phyloP scores from a whole-genome alignment of 1,140 invertebrate species.

The Drosophila gunungcola region DNA sequence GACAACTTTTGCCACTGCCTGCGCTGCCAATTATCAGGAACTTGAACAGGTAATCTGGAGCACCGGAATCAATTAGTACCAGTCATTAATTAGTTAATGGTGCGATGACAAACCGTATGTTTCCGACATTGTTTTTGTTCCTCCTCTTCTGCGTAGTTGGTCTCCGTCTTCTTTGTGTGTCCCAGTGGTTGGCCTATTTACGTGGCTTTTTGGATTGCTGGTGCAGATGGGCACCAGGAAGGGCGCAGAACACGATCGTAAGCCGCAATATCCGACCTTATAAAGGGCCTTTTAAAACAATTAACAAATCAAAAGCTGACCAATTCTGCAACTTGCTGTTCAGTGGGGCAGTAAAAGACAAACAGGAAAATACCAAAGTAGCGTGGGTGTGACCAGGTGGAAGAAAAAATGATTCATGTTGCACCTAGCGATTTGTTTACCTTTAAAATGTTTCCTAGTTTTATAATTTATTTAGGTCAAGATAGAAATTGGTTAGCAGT shows the following conservation, averaged over 20 bases:
- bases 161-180: slow-evolving; percentile 33
- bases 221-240: slow-evolving; percentile 18
- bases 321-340: slow-evolving; percentile 9
- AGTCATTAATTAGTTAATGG: slow-evolving; percentile 22
- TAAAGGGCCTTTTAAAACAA: slow-evolving; percentile 15
- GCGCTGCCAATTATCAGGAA: slow-evolving; percentile 93
- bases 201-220: background rate
- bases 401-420: slow-evolving; percentile 3
- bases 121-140: slow-evolving; percentile 79
- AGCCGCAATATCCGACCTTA: background rate
- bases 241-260: slow-evolving; percentile 1
- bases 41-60: slow-evolving; percentile 92
- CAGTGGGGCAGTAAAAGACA: slow-evolving; percentile 7
- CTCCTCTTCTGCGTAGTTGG: slow-evolving; percentile 51
- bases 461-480: too few relatives aligned
- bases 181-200: background rate
- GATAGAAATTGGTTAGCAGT: too few relatives aligned
- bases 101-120: slow-evolving; percentile 75
- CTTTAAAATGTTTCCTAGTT: background rate
- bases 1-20: slow-evolving; percentile 94
- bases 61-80: slow-evolving; percentile 34
- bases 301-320: slow-evolving; percentile 25
- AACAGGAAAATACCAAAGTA: slow-evolving; percentile 14
- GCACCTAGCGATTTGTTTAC: slow-evolving; percentile 8
- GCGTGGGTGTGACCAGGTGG: slow-evolving; percentile 14